Evolutionary conservation across 2,113 vertebrate genomes (phyloP), one percentile per base, ranked within the genome.

Genomic region (Thunnus maccoyii): DNA sequence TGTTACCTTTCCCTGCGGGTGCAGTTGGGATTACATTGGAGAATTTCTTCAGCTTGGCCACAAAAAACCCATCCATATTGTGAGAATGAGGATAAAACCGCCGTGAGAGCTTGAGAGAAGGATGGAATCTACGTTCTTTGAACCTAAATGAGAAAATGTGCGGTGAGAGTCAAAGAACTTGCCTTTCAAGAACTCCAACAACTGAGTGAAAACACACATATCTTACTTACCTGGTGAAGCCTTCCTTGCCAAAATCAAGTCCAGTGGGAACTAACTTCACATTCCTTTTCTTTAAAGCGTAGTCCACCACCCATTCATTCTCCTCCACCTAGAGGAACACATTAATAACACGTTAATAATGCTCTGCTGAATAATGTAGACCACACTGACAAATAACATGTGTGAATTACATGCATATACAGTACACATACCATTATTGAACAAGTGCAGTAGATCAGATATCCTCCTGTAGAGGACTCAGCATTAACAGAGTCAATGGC

Each of bases 51-150:
- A 99, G 84, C 87, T 99, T 99, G 69, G 98, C 97, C 14, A 99
- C 96, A 78, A 99, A 99, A 91, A 99, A 99, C 0, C 98, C 98
- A 6, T 99, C 98, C 98, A 99, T 98, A 6, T 99, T 99, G 89
- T 99, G 98, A 0, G 96, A 96, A 84, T 99, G 98, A 10, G 98
- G 98, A 82, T 99, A 99, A 92, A 99, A 99, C 25, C 98, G 94
- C 0, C 97, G 95, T 0, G 97, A 84, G 4, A 94, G 95, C 27
- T 93, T 95, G 56, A 99, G 94, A n/a, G 96, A 95, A 0, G 96
- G 97, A 85, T 99, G 97, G 87, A 99, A 99, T 12, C 96, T 96
- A 11, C 94, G 95, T 55, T 98, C 96, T 90, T 95, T 96, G 88
- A 99, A 99, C 87, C 98, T 98, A 27, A 52, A 32, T 15, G 13